Conservation (phyloP, 1,140 invertebrate genomes). For the Brachionus rotundiformis region DNA sequence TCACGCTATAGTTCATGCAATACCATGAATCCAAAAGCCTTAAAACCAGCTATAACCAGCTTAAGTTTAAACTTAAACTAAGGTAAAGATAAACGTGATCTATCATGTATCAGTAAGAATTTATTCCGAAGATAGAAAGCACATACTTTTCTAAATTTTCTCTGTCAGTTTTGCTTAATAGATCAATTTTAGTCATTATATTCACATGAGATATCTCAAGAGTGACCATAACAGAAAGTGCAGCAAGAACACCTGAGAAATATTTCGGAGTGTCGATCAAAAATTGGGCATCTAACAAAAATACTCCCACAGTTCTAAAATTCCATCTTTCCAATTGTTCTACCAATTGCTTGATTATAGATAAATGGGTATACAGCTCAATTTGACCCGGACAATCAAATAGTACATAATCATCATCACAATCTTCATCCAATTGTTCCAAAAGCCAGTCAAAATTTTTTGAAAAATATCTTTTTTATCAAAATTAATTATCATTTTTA, state of each 20-base stretch:
- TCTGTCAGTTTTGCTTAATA: conserved; percentile 77
- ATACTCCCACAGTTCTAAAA: conserved; percentile 86
- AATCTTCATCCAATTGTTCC: conserved; percentile 75
- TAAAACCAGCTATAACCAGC: background rate
- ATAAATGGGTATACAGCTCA: conserved; percentile 93
- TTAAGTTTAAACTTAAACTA: too few species aligned
- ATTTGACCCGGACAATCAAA: conserved; percentile 99
- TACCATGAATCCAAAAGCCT: too few species aligned
- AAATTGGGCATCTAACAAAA: conserved; percentile 92
- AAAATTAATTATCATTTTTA: conserved; percentile 58
- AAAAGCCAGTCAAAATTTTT: conserved; percentile 88
- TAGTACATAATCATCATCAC: conserved; percentile 72
- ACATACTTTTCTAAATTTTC: conserved; percentile 69
- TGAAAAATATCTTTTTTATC: conserved; percentile 70
- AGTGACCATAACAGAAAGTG: conserved; percentile 92
- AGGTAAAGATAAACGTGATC: too few species aligned
- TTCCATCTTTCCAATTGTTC: conserved; percentile 73
- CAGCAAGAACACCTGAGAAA: conserved; percentile 87
- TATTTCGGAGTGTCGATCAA: conserved; percentile 94
- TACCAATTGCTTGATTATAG: conserved; percentile 80
- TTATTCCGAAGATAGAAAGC: background rate
- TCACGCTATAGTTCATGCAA: too few species aligned
- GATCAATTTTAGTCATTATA: conserved; percentile 91
- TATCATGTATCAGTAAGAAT: background rate
- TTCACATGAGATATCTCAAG: conserved; percentile 91